Percentiles rank a stretch among this genome's conserved stretches.
phyloP scores from a whole-genome alignment of 2,113 vertebrate species.

The Archilochus colubris region DNA sequence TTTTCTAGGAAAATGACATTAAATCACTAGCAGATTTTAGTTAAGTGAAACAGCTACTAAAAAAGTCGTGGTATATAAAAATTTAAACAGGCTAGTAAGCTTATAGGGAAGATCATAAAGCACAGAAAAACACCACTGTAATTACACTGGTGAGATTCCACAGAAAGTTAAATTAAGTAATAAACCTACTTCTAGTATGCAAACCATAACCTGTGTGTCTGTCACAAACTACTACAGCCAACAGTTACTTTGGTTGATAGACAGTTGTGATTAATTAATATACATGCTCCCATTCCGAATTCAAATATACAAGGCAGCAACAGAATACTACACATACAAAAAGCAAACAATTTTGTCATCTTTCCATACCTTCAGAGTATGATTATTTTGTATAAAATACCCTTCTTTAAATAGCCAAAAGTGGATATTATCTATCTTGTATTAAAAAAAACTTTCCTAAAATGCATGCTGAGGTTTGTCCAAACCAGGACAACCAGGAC shows the following conservation, averaged over 20 bases:
- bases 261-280: neutral
- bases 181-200: neutral
- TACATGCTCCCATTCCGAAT: neutral
- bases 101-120: neutral
- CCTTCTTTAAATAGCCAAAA: neutral
- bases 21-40: neutral
- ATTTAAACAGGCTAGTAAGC: neutral
- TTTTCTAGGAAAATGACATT: neutral
- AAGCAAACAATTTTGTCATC: rapidly evolving
- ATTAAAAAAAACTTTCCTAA: neutral
- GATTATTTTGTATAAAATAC: neutral
- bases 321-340: neutral
- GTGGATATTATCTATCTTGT: neutral
- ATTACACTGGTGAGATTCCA: neutral
- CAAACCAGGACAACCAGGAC: too few relatives aligned
- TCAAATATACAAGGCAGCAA: neutral
- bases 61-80: neutral
- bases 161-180: neutral
- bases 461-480: neutral
- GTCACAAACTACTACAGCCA: neutral
- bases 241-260: neutral
- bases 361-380: neutral
- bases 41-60: neutral
- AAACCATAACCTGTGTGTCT: neutral
- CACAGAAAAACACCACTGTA: neutral